phyloP scores from a whole-genome alignment of 37 sponge, comb jelly and placozoan genomes.

The Oscarella lobularis region DNA sequence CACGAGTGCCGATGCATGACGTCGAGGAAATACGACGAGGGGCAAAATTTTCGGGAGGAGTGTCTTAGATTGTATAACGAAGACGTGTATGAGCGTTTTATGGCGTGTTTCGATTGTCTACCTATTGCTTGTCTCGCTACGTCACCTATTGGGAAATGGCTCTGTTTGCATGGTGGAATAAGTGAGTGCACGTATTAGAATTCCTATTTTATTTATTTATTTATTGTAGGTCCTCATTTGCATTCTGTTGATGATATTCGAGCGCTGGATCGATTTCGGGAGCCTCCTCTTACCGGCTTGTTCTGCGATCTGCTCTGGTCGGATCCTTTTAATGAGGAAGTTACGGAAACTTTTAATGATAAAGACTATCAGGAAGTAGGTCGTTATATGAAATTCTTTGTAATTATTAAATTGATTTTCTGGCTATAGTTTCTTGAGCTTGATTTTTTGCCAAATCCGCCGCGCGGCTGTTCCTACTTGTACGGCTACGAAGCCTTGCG shows the following conservation, averaged over 20 bases:
- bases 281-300: background rate
- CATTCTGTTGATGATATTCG: background rate
- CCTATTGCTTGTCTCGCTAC: background rate
- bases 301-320: conserved; percentile 6
- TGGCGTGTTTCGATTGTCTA: background rate
- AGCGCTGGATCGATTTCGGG: background rate
- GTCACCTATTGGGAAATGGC: background rate
- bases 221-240: background rate
- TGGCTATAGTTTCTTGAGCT: conserved; percentile 52
- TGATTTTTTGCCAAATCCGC: conserved; percentile 63
- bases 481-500: conserved; percentile 48
- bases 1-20: conserved; percentile 63
- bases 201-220: background rate
- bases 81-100: conserved; percentile 8
- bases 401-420: background rate
- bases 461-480: conserved; percentile 57
- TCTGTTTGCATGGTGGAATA: background rate
- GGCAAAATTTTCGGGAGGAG: conserved; percentile 28
- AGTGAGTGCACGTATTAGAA: background rate
- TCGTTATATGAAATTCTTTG: background rate
- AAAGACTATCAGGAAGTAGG: conserved; percentile 51
- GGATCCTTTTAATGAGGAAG: conserved; percentile 1
- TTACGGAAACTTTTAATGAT: conserved; percentile 1
- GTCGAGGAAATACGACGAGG: conserved; percentile 33
- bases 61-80: conserved; percentile 26